Conservation (phyloP, 2,113 vertebrate genomes). For the Gnathonemus echidnorhynchus region DNA sequence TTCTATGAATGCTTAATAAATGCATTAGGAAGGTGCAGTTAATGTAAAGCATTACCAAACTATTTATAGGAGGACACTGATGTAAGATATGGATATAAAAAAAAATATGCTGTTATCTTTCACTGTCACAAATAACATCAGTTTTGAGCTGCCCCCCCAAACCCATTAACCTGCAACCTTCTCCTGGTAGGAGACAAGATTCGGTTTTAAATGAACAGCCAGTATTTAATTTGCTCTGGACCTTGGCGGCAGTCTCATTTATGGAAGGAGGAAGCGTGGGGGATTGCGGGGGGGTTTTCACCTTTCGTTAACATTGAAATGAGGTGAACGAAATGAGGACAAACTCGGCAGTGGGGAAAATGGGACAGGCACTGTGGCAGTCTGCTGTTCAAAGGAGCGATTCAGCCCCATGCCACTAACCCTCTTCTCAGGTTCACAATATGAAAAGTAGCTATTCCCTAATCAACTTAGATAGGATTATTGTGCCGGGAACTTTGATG, state of each 20-base stretch:
- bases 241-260: not conserved
- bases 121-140: constrained; percentile 4
- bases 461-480: not conserved
- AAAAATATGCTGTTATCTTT: not conserved
- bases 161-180: constrained; percentile 11
- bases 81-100: not conserved
- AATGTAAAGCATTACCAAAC: not conserved
- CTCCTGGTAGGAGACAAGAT: not conserved
- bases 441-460: not conserved
- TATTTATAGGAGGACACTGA: not conserved
- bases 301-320: constrained; percentile 15
- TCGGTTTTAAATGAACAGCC: not conserved
- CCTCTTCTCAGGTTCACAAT: not conserved
- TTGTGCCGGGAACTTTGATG: not conserved
- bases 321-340: constrained; percentile 10
- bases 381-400: not conserved
- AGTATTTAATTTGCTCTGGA: constrained; percentile 13
- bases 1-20: not conserved
- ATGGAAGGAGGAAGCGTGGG: not conserved
- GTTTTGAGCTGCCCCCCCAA: not conserved
- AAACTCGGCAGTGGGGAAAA: not conserved
- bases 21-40: not conserved
- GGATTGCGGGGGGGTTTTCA: not conserved
- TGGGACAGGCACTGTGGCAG: not conserved
- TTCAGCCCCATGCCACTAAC: not conserved